Percentiles rank a stretch among this genome's conserved stretches.
phyloP scores from a whole-genome alignment of 2,113 vertebrate genomes.

The Chroicocephalus ridibundus region DNA sequence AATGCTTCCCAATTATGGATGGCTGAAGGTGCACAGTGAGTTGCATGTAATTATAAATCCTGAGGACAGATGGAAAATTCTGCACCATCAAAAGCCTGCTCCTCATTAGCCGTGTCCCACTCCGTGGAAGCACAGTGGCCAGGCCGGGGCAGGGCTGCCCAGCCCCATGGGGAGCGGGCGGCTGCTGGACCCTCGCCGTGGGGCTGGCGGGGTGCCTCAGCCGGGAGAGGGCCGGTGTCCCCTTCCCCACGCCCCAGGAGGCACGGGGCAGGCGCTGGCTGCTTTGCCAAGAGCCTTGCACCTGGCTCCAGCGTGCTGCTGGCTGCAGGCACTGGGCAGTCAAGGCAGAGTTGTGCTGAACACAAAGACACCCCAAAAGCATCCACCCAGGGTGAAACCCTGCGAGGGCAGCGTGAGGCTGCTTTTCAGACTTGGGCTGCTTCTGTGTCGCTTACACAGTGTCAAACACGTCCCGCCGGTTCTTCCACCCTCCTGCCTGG shows the following conservation, averaged over 20 bases:
- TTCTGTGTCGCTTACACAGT: not conserved
- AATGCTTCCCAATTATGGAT: slow-evolving; percentile 7
- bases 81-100: slow-evolving; percentile 2
- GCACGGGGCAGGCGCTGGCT: not conserved
- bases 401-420: accelerated
- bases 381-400: not conserved
- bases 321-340: not conserved
- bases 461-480: not conserved
- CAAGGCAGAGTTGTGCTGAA: not conserved
- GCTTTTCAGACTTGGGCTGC: not conserved
- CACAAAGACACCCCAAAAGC: not conserved
- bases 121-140: not conserved
- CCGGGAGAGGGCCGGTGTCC: too few species aligned
- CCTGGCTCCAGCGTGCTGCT: accelerated
- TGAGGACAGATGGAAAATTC: slow-evolving; percentile 54
- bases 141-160: not conserved
- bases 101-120: not conserved
- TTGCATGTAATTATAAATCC: slow-evolving; percentile 14
- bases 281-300: accelerated
- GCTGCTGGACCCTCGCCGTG: not conserved
- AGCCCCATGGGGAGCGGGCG: accelerated
- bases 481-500: accelerated
- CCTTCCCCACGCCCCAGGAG: not conserved
- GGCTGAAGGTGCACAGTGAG: slow-evolving; percentile 29
- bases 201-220: not conserved